Conservation (phyloP, 2,888 invertebrate species). For the Camponotus fellah region DNA sequence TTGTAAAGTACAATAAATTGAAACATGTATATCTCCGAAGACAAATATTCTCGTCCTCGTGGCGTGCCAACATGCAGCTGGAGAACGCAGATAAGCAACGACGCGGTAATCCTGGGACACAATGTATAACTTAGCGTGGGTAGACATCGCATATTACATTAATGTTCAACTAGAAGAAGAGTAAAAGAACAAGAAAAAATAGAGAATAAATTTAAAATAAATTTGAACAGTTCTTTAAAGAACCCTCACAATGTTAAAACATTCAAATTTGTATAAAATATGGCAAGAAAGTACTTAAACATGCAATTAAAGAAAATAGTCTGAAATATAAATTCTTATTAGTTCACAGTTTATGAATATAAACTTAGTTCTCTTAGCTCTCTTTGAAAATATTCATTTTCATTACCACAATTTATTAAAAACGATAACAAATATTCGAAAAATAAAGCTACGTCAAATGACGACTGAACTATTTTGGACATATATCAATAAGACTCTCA, state of each 20-base stretch:
- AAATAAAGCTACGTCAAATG: neutral
- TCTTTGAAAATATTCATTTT: neutral
- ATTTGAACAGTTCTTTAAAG: constrained; percentile 16
- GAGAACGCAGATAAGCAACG: constrained; percentile 83
- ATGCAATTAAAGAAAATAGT: constrained; percentile 7
- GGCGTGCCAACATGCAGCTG: constrained; percentile 77
- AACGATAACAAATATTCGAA: neutral
- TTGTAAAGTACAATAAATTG: constrained; percentile 80
- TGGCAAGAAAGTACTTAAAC: neutral
- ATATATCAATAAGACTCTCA: constrained; percentile 46
- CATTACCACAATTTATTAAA: neutral
- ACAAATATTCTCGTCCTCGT: constrained; percentile 68
- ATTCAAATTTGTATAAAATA: neutral
- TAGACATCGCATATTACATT: constrained; percentile 82
- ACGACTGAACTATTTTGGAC: neutral
- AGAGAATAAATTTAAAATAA: constrained; percentile 3
- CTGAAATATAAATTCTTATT: neutral
- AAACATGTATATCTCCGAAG: constrained; percentile 79
- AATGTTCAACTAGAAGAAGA: constrained; percentile 55
- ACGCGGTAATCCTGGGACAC: constrained; percentile 83
- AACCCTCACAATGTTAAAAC: neutral
- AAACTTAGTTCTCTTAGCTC: neutral
- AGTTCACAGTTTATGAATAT: neutral
- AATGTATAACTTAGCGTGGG: constrained; percentile 83
- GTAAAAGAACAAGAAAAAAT: constrained; percentile 3